These are phyloP conservation scores for Cochlearius cochlearius DNA, from an alignment of 2,113 vertebrate genomes.

Conservation along the genomic window DNA sequence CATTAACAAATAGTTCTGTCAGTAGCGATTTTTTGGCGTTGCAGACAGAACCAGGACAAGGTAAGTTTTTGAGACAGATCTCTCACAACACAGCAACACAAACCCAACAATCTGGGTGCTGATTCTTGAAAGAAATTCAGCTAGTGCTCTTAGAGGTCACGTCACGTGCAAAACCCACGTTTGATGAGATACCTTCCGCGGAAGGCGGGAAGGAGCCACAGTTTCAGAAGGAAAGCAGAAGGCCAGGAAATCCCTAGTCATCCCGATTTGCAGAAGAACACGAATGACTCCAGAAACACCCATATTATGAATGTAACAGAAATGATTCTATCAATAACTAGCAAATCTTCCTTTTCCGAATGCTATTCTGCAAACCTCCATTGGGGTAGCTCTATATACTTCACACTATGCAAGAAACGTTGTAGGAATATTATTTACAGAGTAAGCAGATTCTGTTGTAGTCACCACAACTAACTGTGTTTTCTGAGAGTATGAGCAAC, in stretches of 20 bases:
- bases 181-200: neutral
- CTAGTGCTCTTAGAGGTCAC: neutral
- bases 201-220: neutral
- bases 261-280: neutral
- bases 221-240: neutral
- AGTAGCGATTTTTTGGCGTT: neutral
- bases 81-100: neutral
- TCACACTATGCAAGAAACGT: neutral
- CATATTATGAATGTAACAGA: neutral
- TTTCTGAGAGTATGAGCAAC: neutral
- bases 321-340: neutral
- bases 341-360: neutral
- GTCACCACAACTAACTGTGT: neutral
- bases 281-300: neutral
- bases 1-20: conserved; percentile 4
- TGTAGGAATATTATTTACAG: neutral
- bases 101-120: neutral
- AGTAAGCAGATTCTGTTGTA: neutral
- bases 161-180: rapidly evolving
- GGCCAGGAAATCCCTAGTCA: neutral
- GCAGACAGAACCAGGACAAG: neutral
- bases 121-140: neutral
- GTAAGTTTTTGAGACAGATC: neutral
- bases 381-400: neutral
- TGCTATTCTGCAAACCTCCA: neutral